A percentile compares a stretch with the other conserved stretches of the same genome.
Evolutionary conservation across 1,140 invertebrate species (phyloP).

Genomic region (Apis cerana): DNA sequence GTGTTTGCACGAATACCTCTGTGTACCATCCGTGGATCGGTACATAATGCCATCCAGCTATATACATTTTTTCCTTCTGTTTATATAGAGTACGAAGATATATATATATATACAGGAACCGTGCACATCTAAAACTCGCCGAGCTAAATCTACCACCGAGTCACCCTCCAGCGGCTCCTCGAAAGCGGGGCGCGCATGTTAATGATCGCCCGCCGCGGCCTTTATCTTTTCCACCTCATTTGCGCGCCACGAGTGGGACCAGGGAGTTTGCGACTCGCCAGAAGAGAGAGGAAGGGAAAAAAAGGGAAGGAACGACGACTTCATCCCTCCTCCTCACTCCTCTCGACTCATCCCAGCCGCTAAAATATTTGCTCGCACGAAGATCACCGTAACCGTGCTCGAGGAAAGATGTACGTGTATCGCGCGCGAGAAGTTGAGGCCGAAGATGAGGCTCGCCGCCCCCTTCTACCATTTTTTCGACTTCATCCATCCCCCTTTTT

Average conservation of each 20-base stretch:
- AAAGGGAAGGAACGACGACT: slow-evolving; percentile 26
- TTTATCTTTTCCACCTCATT: slow-evolving; percentile 83
- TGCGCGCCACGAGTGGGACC: slow-evolving; percentile 73
- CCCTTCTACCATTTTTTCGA: too few relatives aligned
- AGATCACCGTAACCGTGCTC: slow-evolving; percentile 14
- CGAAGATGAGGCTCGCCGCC: slow-evolving; percentile 36
- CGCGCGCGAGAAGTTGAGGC: slow-evolving; percentile 46
- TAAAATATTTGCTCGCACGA: slow-evolving; percentile 56
- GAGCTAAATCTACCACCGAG: slow-evolving; percentile 57
- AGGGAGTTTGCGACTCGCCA: slow-evolving; percentile 58
- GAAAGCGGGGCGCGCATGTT: slow-evolving; percentile 78
- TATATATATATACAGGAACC: neutral
- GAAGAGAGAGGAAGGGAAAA: neutral
- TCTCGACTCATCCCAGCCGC: neutral
- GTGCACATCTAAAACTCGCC: slow-evolving; percentile 40
- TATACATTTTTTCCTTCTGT: slow-evolving; percentile 40
- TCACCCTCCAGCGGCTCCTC: slow-evolving; percentile 65
- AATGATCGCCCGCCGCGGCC: slow-evolving; percentile 79
- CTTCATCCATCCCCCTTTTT: neutral
- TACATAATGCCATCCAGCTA: slow-evolving; percentile 45
- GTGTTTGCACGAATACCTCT: neutral
- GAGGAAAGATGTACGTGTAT: slow-evolving; percentile 38
- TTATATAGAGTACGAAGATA: slow-evolving; percentile 22
- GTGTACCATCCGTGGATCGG: slow-evolving; percentile 12
- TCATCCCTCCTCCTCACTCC: neutral